phyloP scores from a whole-genome alignment of 2,113 vertebrate genomes.

The Lamprologus sp. region DNA sequence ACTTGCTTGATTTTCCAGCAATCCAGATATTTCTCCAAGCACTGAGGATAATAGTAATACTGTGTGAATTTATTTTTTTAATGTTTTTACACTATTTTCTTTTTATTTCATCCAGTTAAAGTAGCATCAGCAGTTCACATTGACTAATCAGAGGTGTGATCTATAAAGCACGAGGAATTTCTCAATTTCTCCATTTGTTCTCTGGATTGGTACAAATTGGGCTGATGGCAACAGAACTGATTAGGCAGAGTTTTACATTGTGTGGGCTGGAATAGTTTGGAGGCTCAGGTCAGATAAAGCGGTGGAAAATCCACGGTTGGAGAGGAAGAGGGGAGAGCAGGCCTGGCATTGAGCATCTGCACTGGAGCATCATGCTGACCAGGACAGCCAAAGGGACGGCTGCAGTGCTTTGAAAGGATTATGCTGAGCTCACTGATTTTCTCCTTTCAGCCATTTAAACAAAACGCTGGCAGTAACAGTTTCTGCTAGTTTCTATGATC shows the following conservation, averaged over 20 bases:
- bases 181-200: slow-evolving; percentile 10
- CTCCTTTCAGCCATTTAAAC: slow-evolving; percentile 49
- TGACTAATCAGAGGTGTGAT: not conserved
- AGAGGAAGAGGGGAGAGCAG: slow-evolving; percentile 51
- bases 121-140: not conserved
- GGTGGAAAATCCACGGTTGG: slow-evolving; percentile 66
- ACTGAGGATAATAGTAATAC: not conserved
- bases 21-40: not conserved
- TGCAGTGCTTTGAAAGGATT: slow-evolving; percentile 63
- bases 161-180: slow-evolving; percentile 14
- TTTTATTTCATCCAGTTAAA: not conserved
- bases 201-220: slow-evolving; percentile 30
- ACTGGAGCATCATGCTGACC: slow-evolving; percentile 65
- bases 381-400: slow-evolving; percentile 30
- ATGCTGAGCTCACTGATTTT: slow-evolving; percentile 65
- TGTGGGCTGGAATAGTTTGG: slow-evolving; percentile 33
- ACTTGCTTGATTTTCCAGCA: not conserved
- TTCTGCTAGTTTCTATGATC: slow-evolving; percentile 62
- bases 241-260: slow-evolving; percentile 73
- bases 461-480: slow-evolving; percentile 63
- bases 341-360: slow-evolving; percentile 58
- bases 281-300: slow-evolving; percentile 64
- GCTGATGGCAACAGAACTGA: slow-evolving; percentile 62
- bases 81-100: not conserved
- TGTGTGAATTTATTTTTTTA: not conserved